These are phyloP conservation scores for Drosophila arawakana DNA, from an alignment of 1,140 invertebrate genomes.

Conservation along the genomic window DNA sequence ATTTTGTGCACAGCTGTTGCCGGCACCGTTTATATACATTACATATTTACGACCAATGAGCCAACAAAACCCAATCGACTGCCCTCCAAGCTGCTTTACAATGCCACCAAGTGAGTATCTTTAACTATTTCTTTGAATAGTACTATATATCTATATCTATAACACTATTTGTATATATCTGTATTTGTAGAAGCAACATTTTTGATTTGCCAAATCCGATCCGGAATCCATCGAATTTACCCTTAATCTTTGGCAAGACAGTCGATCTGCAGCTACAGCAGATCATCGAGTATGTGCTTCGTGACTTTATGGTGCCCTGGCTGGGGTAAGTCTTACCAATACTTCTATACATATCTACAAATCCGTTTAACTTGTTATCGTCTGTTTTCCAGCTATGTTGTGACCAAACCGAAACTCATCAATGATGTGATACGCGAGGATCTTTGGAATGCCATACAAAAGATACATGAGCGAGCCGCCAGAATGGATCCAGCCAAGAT, in stretches of 20 bases:
- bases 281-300: constrained; percentile 91
- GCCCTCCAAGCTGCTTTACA: constrained; percentile 78
- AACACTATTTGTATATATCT: neutral
- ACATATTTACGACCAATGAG: constrained; percentile 80
- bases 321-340: constrained; percentile 86
- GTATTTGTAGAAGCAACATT: constrained; percentile 68
- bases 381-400: constrained; percentile 63
- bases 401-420: constrained; percentile 86
- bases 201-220: constrained; percentile 84
- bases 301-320: constrained; percentile 92
- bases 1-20: constrained; percentile 67
- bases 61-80: constrained; percentile 71
- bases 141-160: constrained; percentile 26
- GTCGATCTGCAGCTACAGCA: constrained; percentile 93
- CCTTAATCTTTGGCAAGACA: constrained; percentile 91
- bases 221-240: constrained; percentile 86
- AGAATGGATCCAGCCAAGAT: constrained; percentile 93
- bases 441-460: constrained; percentile 91
- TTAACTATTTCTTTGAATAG: neutral
- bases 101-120: constrained; percentile 81
- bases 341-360: neutral
- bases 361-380: neutral
- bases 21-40: constrained; percentile 80
- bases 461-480: constrained; percentile 89
- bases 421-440: constrained; percentile 91